A percentile compares a stretch with the other conserved stretches of the same genome.
phyloP scores from a whole-genome alignment of 1,140 invertebrate genomes.

The Drosophila parvula region DNA sequence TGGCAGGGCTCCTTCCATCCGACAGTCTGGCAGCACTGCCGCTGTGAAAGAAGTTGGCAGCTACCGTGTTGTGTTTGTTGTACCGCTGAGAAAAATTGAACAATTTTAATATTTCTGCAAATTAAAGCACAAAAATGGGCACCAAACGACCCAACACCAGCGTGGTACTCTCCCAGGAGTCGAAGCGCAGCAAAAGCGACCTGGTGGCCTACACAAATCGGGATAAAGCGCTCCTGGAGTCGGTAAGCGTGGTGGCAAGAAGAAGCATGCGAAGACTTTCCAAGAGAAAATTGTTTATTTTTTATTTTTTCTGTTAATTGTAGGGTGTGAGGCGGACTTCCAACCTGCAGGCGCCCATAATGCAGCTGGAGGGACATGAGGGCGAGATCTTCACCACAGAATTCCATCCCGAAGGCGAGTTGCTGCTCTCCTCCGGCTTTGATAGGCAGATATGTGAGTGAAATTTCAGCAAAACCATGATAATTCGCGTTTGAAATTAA shows the following conservation, averaged over 20 bases:
- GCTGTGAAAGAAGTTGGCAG: slow-evolving; percentile 29
- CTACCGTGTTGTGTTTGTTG: slow-evolving; percentile 22
- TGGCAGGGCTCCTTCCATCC: background rate
- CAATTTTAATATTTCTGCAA: slow-evolving; percentile 9
- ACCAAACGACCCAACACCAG: slow-evolving; percentile 84
- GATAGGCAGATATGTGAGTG: slow-evolving; percentile 97
- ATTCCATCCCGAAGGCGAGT: slow-evolving; percentile 98
- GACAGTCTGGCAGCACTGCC: background rate
- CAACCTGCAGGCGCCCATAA: slow-evolving; percentile 95
- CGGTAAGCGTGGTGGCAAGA: slow-evolving; percentile 62
- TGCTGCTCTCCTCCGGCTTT: slow-evolving; percentile 97
- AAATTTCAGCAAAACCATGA: background rate
- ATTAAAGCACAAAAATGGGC: slow-evolving; percentile 47
- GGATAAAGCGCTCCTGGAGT: slow-evolving; percentile 79
- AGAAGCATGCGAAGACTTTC: slow-evolving; percentile 19
- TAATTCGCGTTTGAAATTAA: background rate
- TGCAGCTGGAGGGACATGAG: slow-evolving; percentile 98
- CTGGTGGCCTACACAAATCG: slow-evolving; percentile 84
- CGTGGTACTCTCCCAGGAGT: slow-evolving; percentile 86
- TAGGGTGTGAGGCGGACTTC: slow-evolving; percentile 91
- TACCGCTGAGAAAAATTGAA: slow-evolving; percentile 23
- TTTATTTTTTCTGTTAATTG: slow-evolving; percentile 1
- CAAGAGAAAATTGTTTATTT: background rate
- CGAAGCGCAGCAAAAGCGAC: slow-evolving; percentile 88
- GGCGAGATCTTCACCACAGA: slow-evolving; percentile 97